Base-by-base conservation (phyloP, 2,888 invertebrate genomes). In the Caenorhabditis sp. region DNA sequence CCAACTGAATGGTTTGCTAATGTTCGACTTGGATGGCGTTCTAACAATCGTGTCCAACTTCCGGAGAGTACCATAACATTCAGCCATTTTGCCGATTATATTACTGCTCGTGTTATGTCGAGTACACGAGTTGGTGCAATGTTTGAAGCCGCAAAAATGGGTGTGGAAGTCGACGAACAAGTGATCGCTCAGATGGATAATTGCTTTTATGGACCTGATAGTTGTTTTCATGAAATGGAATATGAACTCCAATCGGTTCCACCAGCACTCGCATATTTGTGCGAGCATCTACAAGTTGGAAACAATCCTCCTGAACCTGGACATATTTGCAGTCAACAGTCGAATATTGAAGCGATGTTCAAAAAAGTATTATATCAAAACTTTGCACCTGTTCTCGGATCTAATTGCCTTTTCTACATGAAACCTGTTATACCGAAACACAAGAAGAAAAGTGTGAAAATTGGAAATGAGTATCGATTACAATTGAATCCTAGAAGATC, bases 261-360 rank as follows among this genome's bases (percentile, higher is more conserved):
- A 12, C 26, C 5, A 1, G 69, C 76, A 8, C 31, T 81, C n/a
- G 54, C 59, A 12, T 67, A 63, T 8, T 63, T 78, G 27, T 81
- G 81, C 50, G 23, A 61, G 14, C 81, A 81, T 65, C 14, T 78
- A 21, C n/a, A 36, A 17, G 57, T 10, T 31, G 38, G 17, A 25
- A 53, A 1, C n/a, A 21, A 23, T 17, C 14, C 23, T 7, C 56
- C n/a, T 1, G 25, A 49, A 17, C 8, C 23, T 20, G 8, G 26
- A 7, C 56, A 53, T 20, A 52, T 65, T 23, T 73, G 72, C 50
- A 76, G 74, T 59, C 49, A 60, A 31, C 72, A 60, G 23, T 66
- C 75, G n/a, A 73, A 70, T 54, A 67, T 80, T 25, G 61, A 64
- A n/a, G 27, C 58, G 17, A 57, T 80, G 61, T 80, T 77, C 62